Conservation (phyloP, 2,113 vertebrate genomes). For the Pipra filicauda region DNA sequence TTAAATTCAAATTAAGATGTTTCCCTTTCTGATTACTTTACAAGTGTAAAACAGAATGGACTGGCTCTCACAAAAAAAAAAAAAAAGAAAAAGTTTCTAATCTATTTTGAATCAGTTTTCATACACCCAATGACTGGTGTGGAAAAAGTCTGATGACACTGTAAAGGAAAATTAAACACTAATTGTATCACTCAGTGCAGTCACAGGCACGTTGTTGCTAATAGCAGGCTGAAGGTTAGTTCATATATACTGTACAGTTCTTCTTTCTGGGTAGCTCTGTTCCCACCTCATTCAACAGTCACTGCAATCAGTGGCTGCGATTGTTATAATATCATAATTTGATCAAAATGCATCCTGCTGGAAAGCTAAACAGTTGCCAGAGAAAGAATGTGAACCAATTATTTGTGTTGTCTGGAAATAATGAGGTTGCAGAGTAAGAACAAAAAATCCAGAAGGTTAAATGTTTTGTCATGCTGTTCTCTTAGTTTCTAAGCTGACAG, state of each 20-base stretch:
- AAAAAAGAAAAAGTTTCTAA: neutral
- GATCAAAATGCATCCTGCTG: slow-evolving; percentile 40
- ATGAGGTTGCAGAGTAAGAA: slow-evolving; percentile 20
- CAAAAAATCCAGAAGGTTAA: neutral
- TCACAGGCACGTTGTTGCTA: neutral
- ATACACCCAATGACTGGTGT: neutral
- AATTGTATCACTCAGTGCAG: neutral
- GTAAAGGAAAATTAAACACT: neutral
- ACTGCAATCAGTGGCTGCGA: slow-evolving; percentile 62
- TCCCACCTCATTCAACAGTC: slow-evolving; percentile 60
- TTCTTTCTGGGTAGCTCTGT: slow-evolving; percentile 18
- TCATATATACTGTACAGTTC: slow-evolving; percentile 12
- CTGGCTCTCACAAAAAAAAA: neutral
- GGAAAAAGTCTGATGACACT: neutral
- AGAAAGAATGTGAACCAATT: slow-evolving; percentile 52
- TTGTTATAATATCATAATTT: neutral
- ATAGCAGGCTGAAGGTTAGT: neutral
- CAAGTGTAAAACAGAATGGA: neutral
- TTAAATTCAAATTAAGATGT: neutral
- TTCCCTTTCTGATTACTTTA: neutral
- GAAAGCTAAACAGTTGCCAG: slow-evolving; percentile 47
- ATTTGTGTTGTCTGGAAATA: slow-evolving; percentile 59
- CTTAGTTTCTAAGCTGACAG: neutral
- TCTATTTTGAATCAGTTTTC: neutral
- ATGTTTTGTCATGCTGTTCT: neutral